phyloP scores from a whole-genome alignment of 2,113 vertebrate genomes.

The Holacanthus passer region DNA sequence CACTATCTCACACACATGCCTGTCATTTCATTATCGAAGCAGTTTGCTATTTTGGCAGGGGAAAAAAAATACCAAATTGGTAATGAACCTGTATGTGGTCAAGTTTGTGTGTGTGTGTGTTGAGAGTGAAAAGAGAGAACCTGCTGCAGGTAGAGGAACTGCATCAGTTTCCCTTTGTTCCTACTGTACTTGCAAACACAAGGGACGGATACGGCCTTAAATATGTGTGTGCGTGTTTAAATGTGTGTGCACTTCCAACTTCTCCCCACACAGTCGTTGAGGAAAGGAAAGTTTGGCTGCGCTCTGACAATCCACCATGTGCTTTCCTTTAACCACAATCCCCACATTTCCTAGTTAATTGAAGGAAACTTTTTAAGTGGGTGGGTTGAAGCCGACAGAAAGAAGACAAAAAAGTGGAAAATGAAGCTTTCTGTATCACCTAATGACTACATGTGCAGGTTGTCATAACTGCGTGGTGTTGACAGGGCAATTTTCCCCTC shows the following conservation, averaged over 20 bases:
- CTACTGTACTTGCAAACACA: slow-evolving; percentile 9
- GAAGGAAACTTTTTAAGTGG: slow-evolving; percentile 4
- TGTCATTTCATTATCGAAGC: slow-evolving; percentile 17
- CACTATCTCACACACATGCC: slow-evolving; percentile 13
- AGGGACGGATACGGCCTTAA: background rate
- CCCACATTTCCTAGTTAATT: slow-evolving; percentile 34
- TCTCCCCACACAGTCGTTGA: background rate
- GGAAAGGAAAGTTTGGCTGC: slow-evolving; percentile 40
- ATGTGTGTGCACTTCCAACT: background rate
- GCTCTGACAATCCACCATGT: slow-evolving; percentile 2
- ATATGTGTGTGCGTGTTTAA: slow-evolving; percentile 34
- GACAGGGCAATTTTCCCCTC: slow-evolving; percentile 21
- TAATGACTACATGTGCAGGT: slow-evolving; percentile 19
- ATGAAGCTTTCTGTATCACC: background rate
- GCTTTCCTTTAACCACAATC: slow-evolving; percentile 31
- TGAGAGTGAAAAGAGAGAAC: background rate
- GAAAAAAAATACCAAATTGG: background rate
- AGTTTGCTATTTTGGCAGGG: background rate
- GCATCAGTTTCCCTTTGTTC: slow-evolving; percentile 24
- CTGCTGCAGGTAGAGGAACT: slow-evolving; percentile 20
- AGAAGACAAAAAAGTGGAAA: background rate
- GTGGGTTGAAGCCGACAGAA: slow-evolving; percentile 1
- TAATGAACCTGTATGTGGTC: slow-evolving; percentile 28
- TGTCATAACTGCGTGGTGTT: slow-evolving; percentile 5
- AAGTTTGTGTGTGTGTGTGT: background rate